Evolutionary conservation across 2,797 vertebrate species (phyloP), one percentile per base, ranked within the genome.

Genomic region (Philypnodon macrostomus): DNA sequence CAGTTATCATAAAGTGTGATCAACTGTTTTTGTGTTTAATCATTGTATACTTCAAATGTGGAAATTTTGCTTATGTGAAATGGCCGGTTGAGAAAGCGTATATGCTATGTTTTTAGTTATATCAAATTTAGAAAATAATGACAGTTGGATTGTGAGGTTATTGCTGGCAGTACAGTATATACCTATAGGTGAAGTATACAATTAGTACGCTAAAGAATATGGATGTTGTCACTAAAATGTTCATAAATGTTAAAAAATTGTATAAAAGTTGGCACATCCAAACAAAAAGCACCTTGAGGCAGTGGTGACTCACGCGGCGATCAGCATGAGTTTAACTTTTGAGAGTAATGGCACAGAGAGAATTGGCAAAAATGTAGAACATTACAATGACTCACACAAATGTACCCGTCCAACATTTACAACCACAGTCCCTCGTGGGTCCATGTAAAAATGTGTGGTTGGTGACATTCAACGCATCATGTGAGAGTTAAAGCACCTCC

Each of bases 281-380:
- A 7, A 49, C 13, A 53, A 12, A n/a, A n/a, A n/a, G n/a, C n/a
- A n/a, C n/a, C n/a, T n/a, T n/a, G n/a, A n/a, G n/a, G n/a, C n/a
- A n/a, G n/a, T n/a, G n/a, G n/a, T n/a, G n/a, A n/a, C n/a, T n/a
- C n/a, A n/a, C n/a, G n/a, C n/a, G n/a, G n/a, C n/a, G n/a, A n/a
- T n/a, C n/a, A n/a, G n/a, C n/a, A n/a, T n/a, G n/a, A n/a, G n/a
- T n/a, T n/a, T n/a, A n/a, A n/a, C n/a, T n/a, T n/a, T n/a, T n/a
- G n/a, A n/a, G n/a, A 27, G 36, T 38, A 59, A 64, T 75, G 73
- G 79, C 76, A 73, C 74, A 21, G 21, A 58, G 45, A 58, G 45
- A 1, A 53, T 17, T 33, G 2, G 21, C 15, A 19, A 24, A 61
- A 52, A 51, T 19, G 5, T 49, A 63, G 14, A 65, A 51, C 47